Conservation (phyloP, 2,113 vertebrate species). For the Mirza zaza region DNA sequence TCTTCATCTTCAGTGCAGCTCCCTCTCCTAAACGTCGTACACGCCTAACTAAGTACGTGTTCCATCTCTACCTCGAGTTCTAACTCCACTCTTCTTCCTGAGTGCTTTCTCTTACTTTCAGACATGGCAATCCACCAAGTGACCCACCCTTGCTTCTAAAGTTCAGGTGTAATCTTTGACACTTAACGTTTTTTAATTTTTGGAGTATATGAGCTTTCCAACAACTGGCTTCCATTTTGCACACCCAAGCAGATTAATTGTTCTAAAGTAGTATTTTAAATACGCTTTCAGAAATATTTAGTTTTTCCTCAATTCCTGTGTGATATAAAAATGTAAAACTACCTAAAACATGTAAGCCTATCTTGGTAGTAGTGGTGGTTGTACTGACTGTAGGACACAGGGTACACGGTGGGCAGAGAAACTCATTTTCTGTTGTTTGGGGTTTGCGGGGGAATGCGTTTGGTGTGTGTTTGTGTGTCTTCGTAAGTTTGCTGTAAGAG, state of each 20-base stretch:
- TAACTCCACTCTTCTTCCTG: neutral
- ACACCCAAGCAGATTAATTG: neutral
- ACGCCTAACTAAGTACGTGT: neutral
- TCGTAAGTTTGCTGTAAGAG: neutral
- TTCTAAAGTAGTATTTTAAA: constrained; percentile 20
- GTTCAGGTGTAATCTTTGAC: neutral
- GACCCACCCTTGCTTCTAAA: neutral
- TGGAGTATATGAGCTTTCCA: neutral
- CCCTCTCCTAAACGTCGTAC: neutral
- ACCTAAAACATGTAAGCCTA: neutral
- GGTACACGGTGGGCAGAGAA: neutral
- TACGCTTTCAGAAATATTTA: neutral
- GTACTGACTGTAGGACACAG: neutral
- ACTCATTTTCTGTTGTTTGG: neutral
- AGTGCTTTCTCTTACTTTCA: neutral
- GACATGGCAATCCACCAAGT: neutral
- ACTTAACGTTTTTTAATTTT: neutral
- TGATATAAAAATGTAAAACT: neutral
- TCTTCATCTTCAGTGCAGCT: neutral
- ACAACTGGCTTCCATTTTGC: neutral
- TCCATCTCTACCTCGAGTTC: neutral
- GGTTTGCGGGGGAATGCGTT: neutral
- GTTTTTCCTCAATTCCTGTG: neutral
- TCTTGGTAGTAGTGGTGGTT: neutral
- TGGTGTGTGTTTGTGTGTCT: neutral